phyloP scores from a whole-genome alignment of 2,888 invertebrate species.

The Himalopsyche kuldschensis region DNA sequence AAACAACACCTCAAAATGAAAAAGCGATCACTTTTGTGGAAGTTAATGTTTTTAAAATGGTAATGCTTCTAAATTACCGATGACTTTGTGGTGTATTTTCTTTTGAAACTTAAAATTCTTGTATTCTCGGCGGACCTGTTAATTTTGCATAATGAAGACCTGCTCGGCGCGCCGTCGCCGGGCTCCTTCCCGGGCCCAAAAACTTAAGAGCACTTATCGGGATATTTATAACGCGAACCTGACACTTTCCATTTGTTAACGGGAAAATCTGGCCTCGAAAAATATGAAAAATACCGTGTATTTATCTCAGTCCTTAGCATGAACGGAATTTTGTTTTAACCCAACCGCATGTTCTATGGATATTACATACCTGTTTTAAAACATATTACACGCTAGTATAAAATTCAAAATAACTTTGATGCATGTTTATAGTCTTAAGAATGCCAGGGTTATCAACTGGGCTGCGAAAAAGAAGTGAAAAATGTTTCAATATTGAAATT shows the following conservation, averaged over 20 bases:
- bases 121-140: background rate
- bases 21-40: background rate
- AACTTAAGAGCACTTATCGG: background rate
- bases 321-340: background rate
- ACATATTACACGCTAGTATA: background rate
- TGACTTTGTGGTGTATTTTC: background rate
- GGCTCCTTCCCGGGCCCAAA: background rate
- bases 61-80: background rate
- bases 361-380: background rate
- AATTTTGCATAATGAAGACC: background rate
- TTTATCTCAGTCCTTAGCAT: background rate
- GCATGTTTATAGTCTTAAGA: too few relatives aligned
- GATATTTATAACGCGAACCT: background rate
- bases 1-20: background rate
- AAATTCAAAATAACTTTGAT: too few relatives aligned
- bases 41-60: background rate
- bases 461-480: too few relatives aligned
- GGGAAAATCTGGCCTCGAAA: background rate
- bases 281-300: background rate
- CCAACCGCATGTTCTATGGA: background rate
- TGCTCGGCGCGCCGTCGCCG: background rate
- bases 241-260: background rate
- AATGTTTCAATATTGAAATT: too few relatives aligned
- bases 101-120: background rate
- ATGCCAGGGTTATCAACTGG: too few relatives aligned